A percentile compares a stretch with the other conserved stretches of the same genome.
These are phyloP conservation scores for Dynastes maya DNA, from an alignment of 2,888 invertebrate genomes.

Conservation along the genomic window DNA sequence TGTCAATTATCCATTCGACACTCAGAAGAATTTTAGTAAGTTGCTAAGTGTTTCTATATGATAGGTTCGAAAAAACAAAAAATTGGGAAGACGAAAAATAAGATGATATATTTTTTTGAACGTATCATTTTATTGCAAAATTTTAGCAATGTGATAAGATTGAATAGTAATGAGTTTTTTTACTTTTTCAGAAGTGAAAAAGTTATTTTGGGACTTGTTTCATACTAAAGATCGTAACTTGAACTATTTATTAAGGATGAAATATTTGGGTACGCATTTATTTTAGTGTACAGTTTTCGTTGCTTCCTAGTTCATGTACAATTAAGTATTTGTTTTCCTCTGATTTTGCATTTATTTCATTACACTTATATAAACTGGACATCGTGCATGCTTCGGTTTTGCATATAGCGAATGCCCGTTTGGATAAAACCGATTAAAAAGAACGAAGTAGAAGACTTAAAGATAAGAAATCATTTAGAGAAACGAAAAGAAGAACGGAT, in stretches of 20 bases:
- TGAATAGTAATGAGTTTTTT: neutral
- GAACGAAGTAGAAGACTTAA: too few relatives aligned
- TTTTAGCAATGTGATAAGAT: neutral
- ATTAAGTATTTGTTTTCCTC: neutral
- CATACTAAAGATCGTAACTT: slow-evolving; percentile 51
- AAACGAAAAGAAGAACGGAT: too few relatives aligned
- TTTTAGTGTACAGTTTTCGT: slow-evolving; percentile 23
- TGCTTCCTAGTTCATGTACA: too few relatives aligned
- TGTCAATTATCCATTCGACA: slow-evolving; percentile 81
- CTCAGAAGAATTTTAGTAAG: slow-evolving; percentile 68
- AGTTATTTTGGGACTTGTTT: slow-evolving; percentile 54
- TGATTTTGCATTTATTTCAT: neutral
- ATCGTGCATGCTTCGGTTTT: too few relatives aligned
- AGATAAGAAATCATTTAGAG: too few relatives aligned
- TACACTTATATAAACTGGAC: too few relatives aligned
- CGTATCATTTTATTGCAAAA: neutral
- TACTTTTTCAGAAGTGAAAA: slow-evolving; percentile 58
- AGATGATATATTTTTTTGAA: neutral
- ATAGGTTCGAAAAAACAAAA: neutral
- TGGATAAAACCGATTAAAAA: too few relatives aligned
- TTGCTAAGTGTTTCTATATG: slow-evolving; percentile 22
- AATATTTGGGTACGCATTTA: slow-evolving; percentile 57
- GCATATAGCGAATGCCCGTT: too few relatives aligned
- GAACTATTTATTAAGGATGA: slow-evolving; percentile 53
- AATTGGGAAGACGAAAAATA: neutral